Evolutionary conservation across 2,888 invertebrate species (phyloP).

Genomic region (Calameuta idolon): DNA sequence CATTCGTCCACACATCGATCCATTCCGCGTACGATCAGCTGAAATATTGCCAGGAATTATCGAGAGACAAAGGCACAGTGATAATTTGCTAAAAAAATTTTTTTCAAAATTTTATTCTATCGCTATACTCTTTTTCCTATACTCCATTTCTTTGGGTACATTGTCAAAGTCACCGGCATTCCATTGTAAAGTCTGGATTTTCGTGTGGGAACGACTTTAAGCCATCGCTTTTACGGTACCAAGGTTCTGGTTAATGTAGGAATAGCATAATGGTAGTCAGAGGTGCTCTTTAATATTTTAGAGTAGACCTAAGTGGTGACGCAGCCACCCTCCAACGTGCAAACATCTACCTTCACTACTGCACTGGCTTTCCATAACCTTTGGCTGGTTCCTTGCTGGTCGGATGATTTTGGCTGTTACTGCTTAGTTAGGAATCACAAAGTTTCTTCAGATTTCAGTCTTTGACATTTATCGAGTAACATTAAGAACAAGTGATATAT

Average conservation of each 20-base stretch:
- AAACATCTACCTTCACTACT: constrained; percentile 16
- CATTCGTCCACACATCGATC: constrained; percentile 25
- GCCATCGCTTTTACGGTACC: not conserved
- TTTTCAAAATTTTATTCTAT: not conserved
- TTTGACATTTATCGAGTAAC: not conserved
- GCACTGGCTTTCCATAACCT: not conserved
- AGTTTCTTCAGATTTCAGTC: not conserved
- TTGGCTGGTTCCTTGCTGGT: not conserved
- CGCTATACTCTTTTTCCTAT: not conserved
- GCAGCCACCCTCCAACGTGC: constrained; percentile 28
- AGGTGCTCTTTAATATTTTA: constrained; percentile 19
- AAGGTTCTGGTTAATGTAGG: not conserved
- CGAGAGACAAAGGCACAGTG: not conserved
- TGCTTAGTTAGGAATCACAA: not conserved
- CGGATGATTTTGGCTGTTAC: not conserved
- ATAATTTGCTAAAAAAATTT: not conserved
- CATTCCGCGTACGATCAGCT: constrained; percentile 44
- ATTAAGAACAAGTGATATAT: not conserved
- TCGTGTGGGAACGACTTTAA: not conserved
- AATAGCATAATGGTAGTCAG: not conserved
- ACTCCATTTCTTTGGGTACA: not conserved
- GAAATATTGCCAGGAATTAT: constrained; percentile 9
- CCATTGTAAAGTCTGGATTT: not conserved
- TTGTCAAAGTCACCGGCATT: not conserved
- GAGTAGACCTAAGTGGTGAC: constrained; percentile 28